Base-by-base conservation (phyloP, 37 sponge, comb jelly and placozoan genomes). In the Petrosia ficiformis region DNA sequence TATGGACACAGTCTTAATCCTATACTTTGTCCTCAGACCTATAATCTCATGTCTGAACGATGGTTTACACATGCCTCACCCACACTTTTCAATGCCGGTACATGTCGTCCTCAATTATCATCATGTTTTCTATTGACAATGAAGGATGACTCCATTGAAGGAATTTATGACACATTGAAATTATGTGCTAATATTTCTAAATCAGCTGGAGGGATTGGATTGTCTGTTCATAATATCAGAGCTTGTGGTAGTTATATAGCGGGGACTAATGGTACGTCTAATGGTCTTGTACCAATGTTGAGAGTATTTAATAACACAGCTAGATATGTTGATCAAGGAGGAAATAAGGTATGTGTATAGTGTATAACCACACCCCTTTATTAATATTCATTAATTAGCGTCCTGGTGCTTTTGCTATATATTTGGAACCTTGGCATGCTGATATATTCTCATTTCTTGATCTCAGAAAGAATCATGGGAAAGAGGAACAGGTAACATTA, bases 31-130 rank as follows among this genome's bases (percentile, higher is more conserved):
- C 54, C 54, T 61, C 72, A 96, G 91, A 98, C 96, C 24, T 98
- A 98, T 82, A 88, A 93, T 80, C 71, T 98, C 68, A 87, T 98
- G 89, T 98, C 99, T 16, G 99, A 95, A 75, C 87, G 91, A 22
- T 98, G 97, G 97, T 98, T 98, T 68, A 96, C 96, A 24, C 99
- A 98, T 42, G 99, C 99, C 43, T 95, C 97, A 6, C 99, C 99
- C 0, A 98, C 99, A 33, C 86, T 98, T 33, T 98, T 98, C 89
- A 98, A 98, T 68, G 88, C 99, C 4, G 99, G 99, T 0, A 98
- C 99, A n/a, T 89, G 97, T 71, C 76, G 83, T 32, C 94, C 96
- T 29, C 99, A 98, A 73, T 79, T 98, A 42, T 98, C 97, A 67
- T 87, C 89, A 58, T 98, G 99, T 42, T 98, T 98, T 84, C 89